phyloP scores from a whole-genome alignment of 2,888 invertebrate genomes.

The Epirrita christyi region DNA sequence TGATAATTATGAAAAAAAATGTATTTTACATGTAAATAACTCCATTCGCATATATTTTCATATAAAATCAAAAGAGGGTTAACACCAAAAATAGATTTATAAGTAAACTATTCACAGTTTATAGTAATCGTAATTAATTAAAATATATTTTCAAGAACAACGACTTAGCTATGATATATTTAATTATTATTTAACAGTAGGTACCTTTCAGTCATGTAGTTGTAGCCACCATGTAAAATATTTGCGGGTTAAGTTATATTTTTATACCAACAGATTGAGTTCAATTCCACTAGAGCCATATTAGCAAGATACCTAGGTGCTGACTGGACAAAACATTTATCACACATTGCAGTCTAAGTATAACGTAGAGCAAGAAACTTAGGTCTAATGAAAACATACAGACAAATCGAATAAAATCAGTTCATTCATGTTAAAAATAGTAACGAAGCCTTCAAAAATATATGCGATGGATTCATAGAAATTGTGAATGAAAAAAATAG shows the following conservation, averaged over 20 bases:
- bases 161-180: conserved; percentile 11
- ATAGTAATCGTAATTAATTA: conserved; percentile 47
- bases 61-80: conserved; percentile 46
- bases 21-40: conserved; percentile 66
- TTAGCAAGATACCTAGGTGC: not conserved
- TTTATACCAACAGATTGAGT: conserved; percentile 24
- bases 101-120: too few relatives aligned
- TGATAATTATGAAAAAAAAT: conserved; percentile 42
- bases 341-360: conserved; percentile 1
- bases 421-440: conserved; percentile 1
- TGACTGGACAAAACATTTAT: not conserved
- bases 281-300: conserved; percentile 6
- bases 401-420: not conserved
- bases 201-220: too few relatives aligned
- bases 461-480: conserved; percentile 79
- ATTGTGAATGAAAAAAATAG: conserved; percentile 64
- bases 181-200: conserved; percentile 1
- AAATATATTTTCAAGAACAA: conserved; percentile 36
- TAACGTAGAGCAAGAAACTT: conserved; percentile 25
- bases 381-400: not conserved
- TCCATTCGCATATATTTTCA: conserved; percentile 80
- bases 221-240: not conserved
- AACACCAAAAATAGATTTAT: conserved; percentile 53
- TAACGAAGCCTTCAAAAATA: conserved; percentile 50
- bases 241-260: conserved; percentile 24